Base-by-base conservation (phyloP, 2,888 invertebrate genomes). In the Epsilonema sp. region DNA sequence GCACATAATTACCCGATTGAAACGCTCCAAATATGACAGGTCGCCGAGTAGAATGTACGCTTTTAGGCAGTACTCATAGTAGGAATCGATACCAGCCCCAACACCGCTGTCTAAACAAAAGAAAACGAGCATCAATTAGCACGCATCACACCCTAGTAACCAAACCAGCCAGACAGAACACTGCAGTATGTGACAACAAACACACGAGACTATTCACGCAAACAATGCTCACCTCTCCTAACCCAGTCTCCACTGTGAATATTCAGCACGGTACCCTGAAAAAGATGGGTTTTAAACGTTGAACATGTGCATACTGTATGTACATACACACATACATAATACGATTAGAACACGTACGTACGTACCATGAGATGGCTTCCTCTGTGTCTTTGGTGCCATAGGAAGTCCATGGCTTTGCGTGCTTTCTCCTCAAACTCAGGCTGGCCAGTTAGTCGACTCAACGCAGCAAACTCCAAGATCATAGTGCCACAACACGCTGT, bases 211-310 rank as follows among this genome's bases (percentile, higher is more conserved):
- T n/a, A n/a, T n/a, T n/a, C n/a, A n/a, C n/a, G n/a, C n/a, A n/a
- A n/a, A n/a, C n/a, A n/a, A n/a, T 31, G 31, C 31, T 31, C 48
- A 70, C 70, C 71, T 60, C 89, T 76, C 41, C 94, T 74, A 3
- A 92, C 79, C 94, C 94, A 97, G 67, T 92, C 89, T 0, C 94
- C 94, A 2, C 83, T 87, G 66, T 94, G 84, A n/a, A 94, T 81
- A 70, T 94, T 90, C 45, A 94, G 75, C 4, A 92, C 87, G 0
- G 90, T 89, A 3, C 94, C n/a, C n/a, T n/a, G n/a, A n/a, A n/a
- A n/a, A n/a, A n/a, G n/a, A n/a, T n/a, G n/a, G n/a, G n/a, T n/a
- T n/a, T n/a, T n/a, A n/a, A n/a, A n/a, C n/a, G n/a, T n/a, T n/a
- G n/a, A n/a, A n/a, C n/a, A n/a, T n/a, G n/a, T n/a, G n/a, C n/a